These are phyloP conservation scores for Virgularia gustaviana DNA, from an alignment of 92 coral and sea anemone species.

Conservation along the genomic window DNA sequence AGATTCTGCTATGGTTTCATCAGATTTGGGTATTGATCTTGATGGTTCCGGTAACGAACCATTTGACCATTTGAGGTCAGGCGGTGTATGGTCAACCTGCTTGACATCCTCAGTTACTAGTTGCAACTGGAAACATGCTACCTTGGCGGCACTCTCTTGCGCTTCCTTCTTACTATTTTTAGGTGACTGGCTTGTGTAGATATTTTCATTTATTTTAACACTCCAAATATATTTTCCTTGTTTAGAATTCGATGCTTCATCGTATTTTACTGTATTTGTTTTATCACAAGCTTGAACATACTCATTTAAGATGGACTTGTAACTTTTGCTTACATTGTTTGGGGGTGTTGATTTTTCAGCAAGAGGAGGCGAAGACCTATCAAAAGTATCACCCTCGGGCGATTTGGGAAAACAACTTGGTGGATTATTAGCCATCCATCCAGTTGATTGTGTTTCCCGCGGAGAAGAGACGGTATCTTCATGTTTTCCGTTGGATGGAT, in stretches of 20 bases:
- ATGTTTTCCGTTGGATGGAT: no score
- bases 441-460: no score
- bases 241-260: background rate
- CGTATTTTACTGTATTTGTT: background rate
- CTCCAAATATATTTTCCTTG: slow-evolving; percentile 7
- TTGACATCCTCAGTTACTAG: no score
- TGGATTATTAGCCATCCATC: no score
- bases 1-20: no score
- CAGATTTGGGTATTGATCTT: no score
- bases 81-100: no score
- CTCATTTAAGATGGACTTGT: background rate
- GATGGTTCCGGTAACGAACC: slow-evolving; percentile 10
- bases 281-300: background rate
- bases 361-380: background rate
- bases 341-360: background rate
- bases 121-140: background rate
- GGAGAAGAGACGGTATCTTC: no score
- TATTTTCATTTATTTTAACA: background rate
- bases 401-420: background rate
- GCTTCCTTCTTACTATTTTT: slow-evolving; percentile 5
- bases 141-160: slow-evolving; percentile 15
- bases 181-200: background rate
- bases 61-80: no score
- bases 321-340: background rate
- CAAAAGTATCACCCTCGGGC: background rate